phyloP scores from a whole-genome alignment of 53 echinoderm and acorn worm genomes.

The Mesocentrotus franciscanus region DNA sequence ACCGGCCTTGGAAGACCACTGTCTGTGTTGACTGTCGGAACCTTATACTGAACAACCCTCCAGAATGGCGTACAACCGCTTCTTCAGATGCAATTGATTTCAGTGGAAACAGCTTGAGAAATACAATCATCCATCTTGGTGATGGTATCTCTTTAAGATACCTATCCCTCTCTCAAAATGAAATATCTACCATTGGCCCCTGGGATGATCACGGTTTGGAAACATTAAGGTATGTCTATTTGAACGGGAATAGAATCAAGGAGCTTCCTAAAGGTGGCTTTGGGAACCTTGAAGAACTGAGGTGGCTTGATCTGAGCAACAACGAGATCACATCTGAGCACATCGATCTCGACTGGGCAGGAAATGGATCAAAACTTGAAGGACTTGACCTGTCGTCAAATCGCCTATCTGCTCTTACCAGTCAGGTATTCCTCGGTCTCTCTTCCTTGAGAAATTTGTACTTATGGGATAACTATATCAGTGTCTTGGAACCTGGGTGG shows the following conservation, averaged over 20 bases:
- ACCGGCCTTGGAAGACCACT: background rate
- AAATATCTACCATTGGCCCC: background rate
- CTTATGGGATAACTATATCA: slow-evolving; percentile 22
- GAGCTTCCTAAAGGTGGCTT: background rate
- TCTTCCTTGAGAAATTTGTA: slow-evolving; percentile 19
- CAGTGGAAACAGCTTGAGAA: slow-evolving; percentile 1
- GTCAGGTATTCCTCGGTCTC: background rate
- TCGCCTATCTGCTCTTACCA: background rate
- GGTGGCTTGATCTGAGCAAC: slow-evolving; percentile 25
- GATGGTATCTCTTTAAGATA: background rate
- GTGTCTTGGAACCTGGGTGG: background rate
- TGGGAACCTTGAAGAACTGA: background rate
- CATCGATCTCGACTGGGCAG: background rate
- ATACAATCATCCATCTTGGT: background rate
- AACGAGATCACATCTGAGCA: background rate
- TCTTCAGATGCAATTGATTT: background rate
- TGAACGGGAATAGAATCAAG: background rate
- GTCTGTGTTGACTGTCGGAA: background rate
- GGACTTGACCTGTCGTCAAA: slow-evolving; percentile 22
- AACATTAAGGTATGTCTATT: background rate
- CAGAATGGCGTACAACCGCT: background rate
- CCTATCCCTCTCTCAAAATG: background rate
- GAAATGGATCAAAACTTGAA: background rate
- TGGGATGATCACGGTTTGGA: background rate
- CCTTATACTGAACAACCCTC: background rate